Conservation (phyloP, 2,113 vertebrate genomes). For the Gila orcuttii region DNA sequence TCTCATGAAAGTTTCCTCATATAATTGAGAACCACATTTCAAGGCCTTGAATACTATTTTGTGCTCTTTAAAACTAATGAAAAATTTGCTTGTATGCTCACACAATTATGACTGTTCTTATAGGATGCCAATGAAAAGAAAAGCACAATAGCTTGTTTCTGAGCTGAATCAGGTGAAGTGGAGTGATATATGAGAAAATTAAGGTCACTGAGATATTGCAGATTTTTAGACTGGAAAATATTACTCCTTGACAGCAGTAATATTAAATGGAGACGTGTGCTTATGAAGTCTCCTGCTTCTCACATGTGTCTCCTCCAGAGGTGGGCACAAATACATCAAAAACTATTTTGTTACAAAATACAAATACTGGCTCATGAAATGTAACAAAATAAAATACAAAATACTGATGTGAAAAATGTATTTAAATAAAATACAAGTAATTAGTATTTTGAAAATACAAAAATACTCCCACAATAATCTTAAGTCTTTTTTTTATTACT, state of each 20-base stretch:
- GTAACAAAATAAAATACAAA: too few relatives aligned
- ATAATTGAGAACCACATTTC: not conserved
- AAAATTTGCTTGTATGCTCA: not conserved
- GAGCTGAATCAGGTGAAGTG: not conserved
- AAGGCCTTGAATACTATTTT: constrained; percentile 5
- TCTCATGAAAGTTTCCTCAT: not conserved
- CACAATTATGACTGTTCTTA: not conserved
- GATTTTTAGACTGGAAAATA: not conserved
- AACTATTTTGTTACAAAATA: too few relatives aligned
- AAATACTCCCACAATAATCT: too few relatives aligned
- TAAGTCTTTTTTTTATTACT: too few relatives aligned
- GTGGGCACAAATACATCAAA: too few relatives aligned
- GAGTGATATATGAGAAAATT: not conserved
- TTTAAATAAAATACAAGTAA: too few relatives aligned
- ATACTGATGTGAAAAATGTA: too few relatives aligned
- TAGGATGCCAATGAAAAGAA: not conserved
- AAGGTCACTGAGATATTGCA: not conserved
- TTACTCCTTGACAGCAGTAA: not conserved
- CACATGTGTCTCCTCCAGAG: not conserved
- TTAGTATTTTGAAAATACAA: too few relatives aligned
- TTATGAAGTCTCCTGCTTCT: not conserved
- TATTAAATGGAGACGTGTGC: too few relatives aligned
- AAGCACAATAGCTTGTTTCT: not conserved
- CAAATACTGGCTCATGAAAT: too few relatives aligned
- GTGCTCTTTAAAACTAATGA: constrained; percentile 11